Conservation (phyloP, 2,888 invertebrate species). For the Cerastoderma edule region DNA sequence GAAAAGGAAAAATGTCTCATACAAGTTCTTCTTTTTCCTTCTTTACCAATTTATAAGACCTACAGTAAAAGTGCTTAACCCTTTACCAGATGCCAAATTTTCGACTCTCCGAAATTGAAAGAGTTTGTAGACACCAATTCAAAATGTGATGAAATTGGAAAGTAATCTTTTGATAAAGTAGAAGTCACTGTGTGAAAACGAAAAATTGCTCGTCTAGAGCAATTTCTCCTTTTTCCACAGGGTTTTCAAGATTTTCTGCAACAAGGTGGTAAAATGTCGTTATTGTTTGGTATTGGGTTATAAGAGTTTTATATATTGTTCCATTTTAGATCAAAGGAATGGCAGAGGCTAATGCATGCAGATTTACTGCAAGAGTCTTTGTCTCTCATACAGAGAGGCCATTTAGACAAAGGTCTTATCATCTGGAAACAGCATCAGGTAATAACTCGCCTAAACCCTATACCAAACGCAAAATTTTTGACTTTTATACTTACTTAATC, state of each 20-base stretch:
- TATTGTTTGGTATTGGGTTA: not conserved
- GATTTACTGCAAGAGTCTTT: conserved; percentile 67
- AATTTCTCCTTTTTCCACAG: not conserved
- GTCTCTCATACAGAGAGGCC: conserved; percentile 56
- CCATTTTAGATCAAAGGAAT: conserved; percentile 50
- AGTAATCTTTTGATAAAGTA: too few relatives aligned
- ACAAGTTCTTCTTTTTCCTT: too few relatives aligned
- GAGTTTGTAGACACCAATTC: too few relatives aligned
- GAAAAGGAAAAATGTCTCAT: too few relatives aligned
- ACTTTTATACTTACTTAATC: not conserved
- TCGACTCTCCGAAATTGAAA: too few relatives aligned
- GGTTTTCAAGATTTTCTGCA: not conserved
- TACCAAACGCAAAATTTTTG: too few relatives aligned
- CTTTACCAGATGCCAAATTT: too few relatives aligned
- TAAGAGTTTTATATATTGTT: not conserved
- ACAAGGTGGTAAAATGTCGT: too few relatives aligned
- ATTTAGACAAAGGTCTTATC: conserved; percentile 64
- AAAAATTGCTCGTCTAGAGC: not conserved
- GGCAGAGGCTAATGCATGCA: conserved; percentile 70
- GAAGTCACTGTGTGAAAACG: too few relatives aligned
- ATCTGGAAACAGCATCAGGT: conserved; percentile 76
- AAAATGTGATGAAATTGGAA: too few relatives aligned
- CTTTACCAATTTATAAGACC: too few relatives aligned
- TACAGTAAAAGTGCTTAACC: too few relatives aligned
- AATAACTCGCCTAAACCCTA: not conserved